These are phyloP conservation scores for Rousettus leschenaultii DNA, from an alignment of 2,113 vertebrate species.

Conservation along the genomic window DNA sequence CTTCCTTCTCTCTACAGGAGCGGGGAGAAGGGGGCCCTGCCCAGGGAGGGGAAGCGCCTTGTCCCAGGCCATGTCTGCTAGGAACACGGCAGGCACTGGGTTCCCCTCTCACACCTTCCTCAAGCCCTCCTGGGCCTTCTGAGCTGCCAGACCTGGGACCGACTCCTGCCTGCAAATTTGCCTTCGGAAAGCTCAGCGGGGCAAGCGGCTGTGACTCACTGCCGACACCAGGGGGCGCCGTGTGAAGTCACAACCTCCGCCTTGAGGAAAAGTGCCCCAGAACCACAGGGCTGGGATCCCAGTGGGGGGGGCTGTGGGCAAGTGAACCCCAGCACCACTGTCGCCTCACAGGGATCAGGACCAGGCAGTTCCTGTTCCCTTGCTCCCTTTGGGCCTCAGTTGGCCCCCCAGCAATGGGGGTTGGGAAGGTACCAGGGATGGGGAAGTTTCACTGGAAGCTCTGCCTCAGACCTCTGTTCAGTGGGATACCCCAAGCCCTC, in stretches of 20 bases:
- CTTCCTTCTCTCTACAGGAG: not conserved
- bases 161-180: not conserved
- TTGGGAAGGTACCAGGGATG: not conserved
- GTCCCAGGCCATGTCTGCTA: no score
- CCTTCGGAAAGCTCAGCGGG: not conserved
- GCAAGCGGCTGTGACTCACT: not conserved
- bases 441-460: rapidly evolving
- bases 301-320: not conserved
- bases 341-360: not conserved
- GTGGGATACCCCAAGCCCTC: not conserved
- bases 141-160: not conserved
- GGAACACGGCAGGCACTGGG: not conserved
- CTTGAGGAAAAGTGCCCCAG: not conserved
- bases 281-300: no score
- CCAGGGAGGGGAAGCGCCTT: not conserved
- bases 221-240: conserved; percentile 41
- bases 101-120: not conserved
- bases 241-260: not conserved
- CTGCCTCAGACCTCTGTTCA: not conserved
- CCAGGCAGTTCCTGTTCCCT: not conserved
- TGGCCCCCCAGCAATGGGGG: not conserved
- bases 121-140: not conserved
- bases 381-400: not conserved
- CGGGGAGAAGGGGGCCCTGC: rapidly evolving
- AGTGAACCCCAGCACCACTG: not conserved